Evolutionary conservation across 2,797 vertebrate genomes (phyloP).

Genomic region (Trichosurus vulpecula): DNA sequence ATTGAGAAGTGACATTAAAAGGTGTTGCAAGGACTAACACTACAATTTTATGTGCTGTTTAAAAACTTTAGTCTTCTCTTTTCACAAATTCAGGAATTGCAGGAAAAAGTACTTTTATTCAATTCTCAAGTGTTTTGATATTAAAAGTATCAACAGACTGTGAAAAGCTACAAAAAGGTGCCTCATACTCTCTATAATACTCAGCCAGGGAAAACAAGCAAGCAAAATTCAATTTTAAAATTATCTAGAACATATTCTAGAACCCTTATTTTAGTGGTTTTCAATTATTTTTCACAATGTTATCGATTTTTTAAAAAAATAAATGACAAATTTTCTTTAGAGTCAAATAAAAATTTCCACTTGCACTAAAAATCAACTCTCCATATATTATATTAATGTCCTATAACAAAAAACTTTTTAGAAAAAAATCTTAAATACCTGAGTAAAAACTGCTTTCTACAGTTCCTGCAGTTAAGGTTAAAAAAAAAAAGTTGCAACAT

Average conservation of each 20-base stretch:
- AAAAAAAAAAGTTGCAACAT: not conserved
- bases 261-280: not conserved
- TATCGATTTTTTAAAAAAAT: not conserved
- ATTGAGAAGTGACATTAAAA: slow-evolving; percentile 8
- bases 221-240: not conserved
- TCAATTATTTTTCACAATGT: not conserved
- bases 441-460: not conserved
- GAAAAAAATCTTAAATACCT: not conserved
- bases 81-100: slow-evolving; percentile 7
- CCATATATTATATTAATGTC: not conserved
- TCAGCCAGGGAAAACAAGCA: not conserved
- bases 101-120: slow-evolving; percentile 4
- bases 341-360: not conserved
- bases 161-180: not conserved
- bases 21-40: not conserved
- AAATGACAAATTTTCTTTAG: not conserved
- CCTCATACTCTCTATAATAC: not conserved
- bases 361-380: slow-evolving; percentile 4
- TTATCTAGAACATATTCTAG: not conserved
- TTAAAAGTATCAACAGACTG: not conserved
- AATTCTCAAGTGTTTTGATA: not conserved
- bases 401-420: not conserved
- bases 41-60: slow-evolving; percentile 26
- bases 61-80: slow-evolving; percentile 39
- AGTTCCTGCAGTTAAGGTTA: not conserved